A percentile compares a stretch with the other conserved stretches of the same genome.
These are phyloP conservation scores for Spialia ferax DNA, from an alignment of 2,888 invertebrate species.

Conservation along the genomic window DNA sequence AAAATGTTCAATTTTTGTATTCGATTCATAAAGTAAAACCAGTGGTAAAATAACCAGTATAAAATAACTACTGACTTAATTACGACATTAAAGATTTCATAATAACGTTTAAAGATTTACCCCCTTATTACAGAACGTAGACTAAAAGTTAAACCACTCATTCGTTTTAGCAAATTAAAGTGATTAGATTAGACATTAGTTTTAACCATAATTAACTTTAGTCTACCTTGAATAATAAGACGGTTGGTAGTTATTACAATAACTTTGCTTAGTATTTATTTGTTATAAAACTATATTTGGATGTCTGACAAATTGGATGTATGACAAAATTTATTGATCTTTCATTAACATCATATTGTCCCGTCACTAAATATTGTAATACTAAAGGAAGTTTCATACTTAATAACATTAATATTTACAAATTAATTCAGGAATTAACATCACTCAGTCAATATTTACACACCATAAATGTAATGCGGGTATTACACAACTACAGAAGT, in stretches of 20 bases:
- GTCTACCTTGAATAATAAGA: too few species aligned
- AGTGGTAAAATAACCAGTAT: slow-evolving; percentile 17
- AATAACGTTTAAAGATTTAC: slow-evolving; percentile 11
- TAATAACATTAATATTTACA: slow-evolving; percentile 34
- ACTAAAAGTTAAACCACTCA: too few species aligned
- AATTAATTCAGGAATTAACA: slow-evolving; percentile 21
- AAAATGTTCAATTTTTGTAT: slow-evolving; percentile 20
- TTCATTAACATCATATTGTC: slow-evolving; percentile 31
- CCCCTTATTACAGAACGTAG: too few species aligned
- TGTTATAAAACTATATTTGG: slow-evolving; percentile 38
- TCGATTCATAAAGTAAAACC: slow-evolving; percentile 28
- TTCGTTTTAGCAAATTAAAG: too few species aligned
- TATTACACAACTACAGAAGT: not conserved
- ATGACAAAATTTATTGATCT: slow-evolving; percentile 7
- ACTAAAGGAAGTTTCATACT: slow-evolving; percentile 33
- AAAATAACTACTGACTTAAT: slow-evolving; percentile 15
- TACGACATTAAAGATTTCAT: slow-evolving; percentile 9
- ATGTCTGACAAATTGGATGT: slow-evolving; percentile 25
- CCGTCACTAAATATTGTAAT: slow-evolving; percentile 24
- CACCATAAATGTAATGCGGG: slow-evolving; percentile 6
- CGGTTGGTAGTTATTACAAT: slow-evolving; percentile 11
- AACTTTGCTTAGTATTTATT: slow-evolving; percentile 1
- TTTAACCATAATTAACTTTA: too few species aligned
- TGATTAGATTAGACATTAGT: too few species aligned
- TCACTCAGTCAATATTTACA: slow-evolving; percentile 35